phyloP scores from a whole-genome alignment of 2,113 vertebrate genomes.

The Aegithalos caudatus region DNA sequence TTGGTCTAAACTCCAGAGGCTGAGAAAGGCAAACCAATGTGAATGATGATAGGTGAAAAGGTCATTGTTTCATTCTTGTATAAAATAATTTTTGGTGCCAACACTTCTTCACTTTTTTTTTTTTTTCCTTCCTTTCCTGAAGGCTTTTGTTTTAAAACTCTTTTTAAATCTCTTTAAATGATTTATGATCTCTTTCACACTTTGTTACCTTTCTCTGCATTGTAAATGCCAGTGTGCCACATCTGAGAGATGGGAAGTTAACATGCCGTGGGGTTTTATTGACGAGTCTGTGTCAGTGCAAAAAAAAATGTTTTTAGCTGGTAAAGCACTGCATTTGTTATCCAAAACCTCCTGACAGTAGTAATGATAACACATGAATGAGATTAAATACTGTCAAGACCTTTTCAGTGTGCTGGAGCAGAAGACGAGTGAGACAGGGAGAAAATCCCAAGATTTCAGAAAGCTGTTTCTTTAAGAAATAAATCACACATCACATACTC shows the following conservation, averaged over 20 bases:
- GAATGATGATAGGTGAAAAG: slow-evolving; percentile 67
- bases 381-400: slow-evolving; percentile 47
- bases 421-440: neutral
- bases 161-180: slow-evolving; percentile 59
- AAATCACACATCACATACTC: neutral
- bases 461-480: neutral
- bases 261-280: slow-evolving; percentile 62
- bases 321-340: slow-evolving; percentile 64
- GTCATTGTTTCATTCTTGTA: slow-evolving; percentile 53
- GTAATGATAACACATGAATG: slow-evolving; percentile 61
- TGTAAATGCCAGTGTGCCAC: slow-evolving; percentile 52
- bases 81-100: slow-evolving; percentile 54
- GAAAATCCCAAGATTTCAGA: neutral
- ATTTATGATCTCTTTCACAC: slow-evolving; percentile 58
- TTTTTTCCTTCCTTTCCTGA: neutral
- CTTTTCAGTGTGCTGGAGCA: neutral
- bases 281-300: slow-evolving; percentile 33
- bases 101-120: neutral
- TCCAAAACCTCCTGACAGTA: slow-evolving; percentile 49
- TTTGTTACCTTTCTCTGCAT: slow-evolving; percentile 67
- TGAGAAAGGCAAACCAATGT: slow-evolving; percentile 48
- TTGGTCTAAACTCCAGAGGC: slow-evolving; percentile 39
- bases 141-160: slow-evolving; percentile 60
- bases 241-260: slow-evolving; percentile 64
- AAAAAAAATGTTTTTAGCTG: slow-evolving; percentile 56